Percentiles rank a stretch among this genome's conserved stretches.
Evolutionary conservation across 2,888 invertebrate species (phyloP).

Genomic region (Polyploca ridens): DNA sequence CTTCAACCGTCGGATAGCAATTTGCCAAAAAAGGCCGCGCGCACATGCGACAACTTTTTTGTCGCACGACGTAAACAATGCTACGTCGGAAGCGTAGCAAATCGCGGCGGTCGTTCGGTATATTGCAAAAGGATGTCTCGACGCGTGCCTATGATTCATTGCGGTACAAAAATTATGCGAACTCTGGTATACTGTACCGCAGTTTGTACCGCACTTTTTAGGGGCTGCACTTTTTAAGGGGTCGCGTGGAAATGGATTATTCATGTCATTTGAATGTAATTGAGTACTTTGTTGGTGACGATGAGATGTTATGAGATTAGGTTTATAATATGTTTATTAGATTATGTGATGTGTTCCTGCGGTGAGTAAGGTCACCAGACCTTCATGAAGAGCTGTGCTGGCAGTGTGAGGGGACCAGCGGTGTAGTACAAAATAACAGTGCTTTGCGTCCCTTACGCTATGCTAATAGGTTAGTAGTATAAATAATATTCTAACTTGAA

Average conservation of each 20-base stretch:
- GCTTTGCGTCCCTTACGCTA: too few species aligned
- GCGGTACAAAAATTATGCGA: constrained; percentile 39
- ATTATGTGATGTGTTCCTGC: too few species aligned
- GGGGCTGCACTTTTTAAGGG: constrained; percentile 19
- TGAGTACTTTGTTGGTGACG: constrained; percentile 12
- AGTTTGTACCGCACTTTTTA: constrained; percentile 28
- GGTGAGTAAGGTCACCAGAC: too few species aligned
- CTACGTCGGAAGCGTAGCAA: constrained; percentile 65
- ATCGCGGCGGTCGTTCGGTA: constrained; percentile 65
- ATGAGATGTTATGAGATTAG: constrained; percentile 2
- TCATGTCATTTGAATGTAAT: constrained; percentile 32
- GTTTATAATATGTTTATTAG: too few species aligned
- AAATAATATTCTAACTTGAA: too few species aligned
- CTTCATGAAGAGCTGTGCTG: too few species aligned
- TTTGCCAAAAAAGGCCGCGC: constrained; percentile 36
- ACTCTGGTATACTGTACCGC: constrained; percentile 14
- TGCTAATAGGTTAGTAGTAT: too few species aligned
- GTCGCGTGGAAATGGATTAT: constrained; percentile 38
- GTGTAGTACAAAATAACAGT: too few species aligned
- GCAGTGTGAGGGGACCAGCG: too few species aligned
- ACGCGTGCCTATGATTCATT: constrained; percentile 64
- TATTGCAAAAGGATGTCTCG: constrained; percentile 76
- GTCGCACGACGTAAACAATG: constrained; percentile 35
- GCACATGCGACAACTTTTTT: constrained; percentile 34
- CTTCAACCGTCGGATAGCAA: constrained; percentile 31